Conservation (phyloP, 2,113 vertebrate genomes). For the Odobenus rosmarus region DNA sequence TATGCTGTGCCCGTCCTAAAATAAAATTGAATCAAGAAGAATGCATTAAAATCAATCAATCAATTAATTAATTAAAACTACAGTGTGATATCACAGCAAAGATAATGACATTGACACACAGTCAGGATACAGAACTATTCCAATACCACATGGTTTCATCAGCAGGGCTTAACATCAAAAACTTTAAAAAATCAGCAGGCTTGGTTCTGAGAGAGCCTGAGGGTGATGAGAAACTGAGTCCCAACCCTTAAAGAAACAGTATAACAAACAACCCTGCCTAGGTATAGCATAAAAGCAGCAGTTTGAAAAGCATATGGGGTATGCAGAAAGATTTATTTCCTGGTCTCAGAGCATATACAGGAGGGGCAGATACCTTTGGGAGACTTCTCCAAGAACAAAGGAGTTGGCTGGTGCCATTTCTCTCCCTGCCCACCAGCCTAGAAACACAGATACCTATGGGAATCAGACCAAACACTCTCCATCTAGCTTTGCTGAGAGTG, state of each 20-base stretch:
- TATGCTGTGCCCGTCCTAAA: not conserved
- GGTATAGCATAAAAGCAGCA: not conserved
- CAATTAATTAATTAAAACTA: not conserved
- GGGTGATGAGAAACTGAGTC: not conserved
- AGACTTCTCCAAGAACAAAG: not conserved
- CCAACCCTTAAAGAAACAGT: not conserved
- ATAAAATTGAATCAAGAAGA: not conserved
- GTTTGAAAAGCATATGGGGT: not conserved
- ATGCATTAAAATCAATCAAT: not conserved
- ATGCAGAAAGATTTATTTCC: not conserved
- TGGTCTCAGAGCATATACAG: not conserved
- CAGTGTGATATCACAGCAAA: not conserved
- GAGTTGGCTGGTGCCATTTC: not conserved
- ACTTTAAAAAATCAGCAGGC: not conserved
- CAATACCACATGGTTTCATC: not conserved
- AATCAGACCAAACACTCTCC: not conserved
- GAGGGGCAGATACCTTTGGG: not conserved
- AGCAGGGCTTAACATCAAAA: not conserved
- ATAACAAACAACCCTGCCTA: not conserved
- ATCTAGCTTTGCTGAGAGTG: not conserved
- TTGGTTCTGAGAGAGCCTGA: not conserved
- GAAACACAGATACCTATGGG: not conserved
- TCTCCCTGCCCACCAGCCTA: not conserved
- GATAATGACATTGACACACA: not conserved
- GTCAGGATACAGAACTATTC: not conserved